Evolutionary conservation across 2,113 vertebrate genomes (phyloP), one percentile per base, ranked within the genome.

Genomic region (Cepphus grylle): DNA sequence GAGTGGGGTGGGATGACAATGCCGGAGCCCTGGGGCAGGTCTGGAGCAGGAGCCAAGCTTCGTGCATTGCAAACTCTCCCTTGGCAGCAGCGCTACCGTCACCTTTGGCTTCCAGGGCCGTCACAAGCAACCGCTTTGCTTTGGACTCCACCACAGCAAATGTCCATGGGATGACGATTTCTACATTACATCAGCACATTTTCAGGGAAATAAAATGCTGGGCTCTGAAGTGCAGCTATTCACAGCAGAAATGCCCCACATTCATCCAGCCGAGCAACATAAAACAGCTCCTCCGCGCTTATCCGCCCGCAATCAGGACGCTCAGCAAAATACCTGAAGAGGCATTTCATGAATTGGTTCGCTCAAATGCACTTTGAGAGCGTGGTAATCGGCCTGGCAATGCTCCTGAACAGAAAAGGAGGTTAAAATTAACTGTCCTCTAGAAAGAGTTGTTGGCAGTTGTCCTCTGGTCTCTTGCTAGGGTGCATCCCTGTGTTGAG

Each of bases 261-360:
- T 30, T 56, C n/a, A 53, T 43, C 36, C 59, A 32, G 38, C 1
- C 38, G 61, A 71, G 70, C 40, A 72, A 3, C 38, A 63, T 7
- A 8, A 72, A 72, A 50, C 18, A 43, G 12, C 42, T n/a, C 62
- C 50, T 12, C 56, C 17, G 10, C 1, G 2, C 43, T 74, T 40
- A 56, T 36, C 34, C 5, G 0, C 8, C 49, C 52, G 4, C 66
- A 21, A 4, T 6, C 56, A 67, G 43, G 66, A 14, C 1, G 0
- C 38, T 49, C 81, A 69, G 78, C 47, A 76, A 56, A 94, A 53
- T 6, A 76, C 30, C 59, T 36, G 67, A 77, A 62, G 73, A 21
- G 66, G 25, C 67, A 42, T 42, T 61, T 66, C 5, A 2, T 10
- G 6, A 61, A 80, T 40, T 0, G 0, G 6, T 4, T 19, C 40